Conservation (phyloP, 2,797 vertebrate genomes). For the Sylvilagus floridanus region DNA sequence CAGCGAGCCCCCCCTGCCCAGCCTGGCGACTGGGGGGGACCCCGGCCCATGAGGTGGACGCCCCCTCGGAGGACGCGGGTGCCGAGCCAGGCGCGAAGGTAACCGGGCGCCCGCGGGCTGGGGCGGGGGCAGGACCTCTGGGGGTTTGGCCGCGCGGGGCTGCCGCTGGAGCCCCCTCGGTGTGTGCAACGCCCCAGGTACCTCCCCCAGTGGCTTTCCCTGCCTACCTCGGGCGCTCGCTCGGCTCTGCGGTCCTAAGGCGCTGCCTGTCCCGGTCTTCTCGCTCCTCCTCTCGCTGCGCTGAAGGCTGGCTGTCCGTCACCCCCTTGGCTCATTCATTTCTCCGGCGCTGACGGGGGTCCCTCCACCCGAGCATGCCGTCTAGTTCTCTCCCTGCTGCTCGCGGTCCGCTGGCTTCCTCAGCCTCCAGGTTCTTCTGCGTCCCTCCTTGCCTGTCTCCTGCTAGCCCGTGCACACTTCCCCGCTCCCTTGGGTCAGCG, state of each 20-base stretch:
- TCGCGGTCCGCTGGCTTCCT: conserved; percentile 29
- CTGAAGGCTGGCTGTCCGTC: conserved; percentile 4
- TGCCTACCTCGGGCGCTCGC: conserved; percentile 47
- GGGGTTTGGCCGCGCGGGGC: conserved; percentile 70
- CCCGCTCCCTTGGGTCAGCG: background rate
- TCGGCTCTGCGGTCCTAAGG: conserved; percentile 2
- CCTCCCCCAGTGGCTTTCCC: conserved; percentile 73
- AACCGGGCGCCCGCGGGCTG: conserved; percentile 67
- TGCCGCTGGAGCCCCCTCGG: conserved; percentile 43
- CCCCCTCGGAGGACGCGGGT: conserved; percentile 53
- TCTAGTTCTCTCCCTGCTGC: conserved; percentile 45
- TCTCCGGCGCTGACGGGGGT: conserved; percentile 37
- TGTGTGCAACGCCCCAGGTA: conserved; percentile 63
- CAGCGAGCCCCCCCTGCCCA: conserved; percentile 59
- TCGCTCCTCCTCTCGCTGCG: background rate
- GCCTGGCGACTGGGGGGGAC: conserved; percentile 45
- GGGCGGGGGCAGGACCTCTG: conserved; percentile 66
- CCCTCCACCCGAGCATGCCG: conserved; percentile 55
- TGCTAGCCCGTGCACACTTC: background rate
- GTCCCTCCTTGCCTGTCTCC: conserved; percentile 15
- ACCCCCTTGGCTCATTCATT: conserved; percentile 70
- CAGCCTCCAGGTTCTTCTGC: background rate
- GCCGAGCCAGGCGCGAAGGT: conserved; percentile 75
- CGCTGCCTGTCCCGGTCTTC: conserved; percentile 8
- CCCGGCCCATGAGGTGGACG: conserved; percentile 71